Evolutionary conservation across 2,888 invertebrate genomes (phyloP).

Genomic region (Caenorhabditis plicata): DNA sequence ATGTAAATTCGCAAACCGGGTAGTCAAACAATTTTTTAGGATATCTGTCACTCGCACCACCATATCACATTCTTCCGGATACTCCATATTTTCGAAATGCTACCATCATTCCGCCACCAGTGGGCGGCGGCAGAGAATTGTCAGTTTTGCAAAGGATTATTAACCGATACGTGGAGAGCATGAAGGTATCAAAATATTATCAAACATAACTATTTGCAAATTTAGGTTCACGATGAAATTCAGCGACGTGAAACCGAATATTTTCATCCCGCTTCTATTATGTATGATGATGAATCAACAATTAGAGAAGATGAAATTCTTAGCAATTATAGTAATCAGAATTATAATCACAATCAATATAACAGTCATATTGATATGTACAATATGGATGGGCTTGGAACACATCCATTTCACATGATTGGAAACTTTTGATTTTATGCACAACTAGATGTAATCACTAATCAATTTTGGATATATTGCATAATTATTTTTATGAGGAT

Average conservation of each 20-base stretch:
- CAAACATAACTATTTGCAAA: not conserved
- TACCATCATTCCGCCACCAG: conserved; percentile 31
- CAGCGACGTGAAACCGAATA: not conserved
- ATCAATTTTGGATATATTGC: too few species aligned
- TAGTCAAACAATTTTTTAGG: conserved; percentile 3
- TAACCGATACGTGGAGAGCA: conserved; percentile 34
- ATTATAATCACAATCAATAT: too few species aligned
- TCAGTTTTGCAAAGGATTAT: conserved; percentile 22
- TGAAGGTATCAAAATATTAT: conserved; percentile 5
- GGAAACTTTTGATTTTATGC: not conserved
- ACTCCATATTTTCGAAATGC: conserved; percentile 43
- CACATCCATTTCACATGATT: too few species aligned
- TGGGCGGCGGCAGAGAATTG: not conserved
- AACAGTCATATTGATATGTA: too few species aligned
- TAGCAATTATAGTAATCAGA: too few species aligned
- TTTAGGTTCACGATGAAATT: too few species aligned
- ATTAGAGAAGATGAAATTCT: too few species aligned
- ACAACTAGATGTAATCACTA: too few species aligned
- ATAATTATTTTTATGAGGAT: not conserved
- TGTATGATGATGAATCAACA: too few species aligned
- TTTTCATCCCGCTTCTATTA: not conserved
- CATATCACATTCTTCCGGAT: conserved; percentile 39
- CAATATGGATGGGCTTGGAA: too few species aligned
- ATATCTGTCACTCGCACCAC: conserved; percentile 27
- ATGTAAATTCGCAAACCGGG: not conserved